These are phyloP conservation scores for Yponomeuta evonymella DNA, from an alignment of 2,888 invertebrate species.

Conservation along the genomic window DNA sequence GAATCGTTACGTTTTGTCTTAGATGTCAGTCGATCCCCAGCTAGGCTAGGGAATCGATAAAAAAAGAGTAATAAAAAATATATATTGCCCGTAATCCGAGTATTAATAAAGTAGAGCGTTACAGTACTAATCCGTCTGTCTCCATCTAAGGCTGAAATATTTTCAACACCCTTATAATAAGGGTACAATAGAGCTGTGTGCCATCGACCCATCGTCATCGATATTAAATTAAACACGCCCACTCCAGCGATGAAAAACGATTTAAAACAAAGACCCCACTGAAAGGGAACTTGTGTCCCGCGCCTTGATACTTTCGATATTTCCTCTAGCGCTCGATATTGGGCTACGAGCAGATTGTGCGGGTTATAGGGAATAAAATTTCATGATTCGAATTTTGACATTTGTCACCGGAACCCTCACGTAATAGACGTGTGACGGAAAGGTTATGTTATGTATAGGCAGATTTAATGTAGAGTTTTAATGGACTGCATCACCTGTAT, in stretches of 20 bases:
- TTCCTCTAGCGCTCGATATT: conserved; percentile 5
- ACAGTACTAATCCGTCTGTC: too few species aligned
- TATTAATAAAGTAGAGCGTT: too few species aligned
- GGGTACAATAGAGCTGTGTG: conserved; percentile 1
- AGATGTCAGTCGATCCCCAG: too few species aligned
- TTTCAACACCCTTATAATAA: background rate
- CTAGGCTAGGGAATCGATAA: too few species aligned
- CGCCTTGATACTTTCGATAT: background rate
- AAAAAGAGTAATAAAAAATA: too few species aligned
- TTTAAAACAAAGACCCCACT: conserved; percentile 14
- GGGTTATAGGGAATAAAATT: background rate
- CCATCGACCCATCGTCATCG: background rate
- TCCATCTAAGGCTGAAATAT: background rate
- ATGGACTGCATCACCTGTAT: too few species aligned
- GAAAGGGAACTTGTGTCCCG: conserved; percentile 11
- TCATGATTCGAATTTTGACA: background rate
- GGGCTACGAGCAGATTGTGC: background rate
- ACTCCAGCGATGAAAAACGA: conserved; percentile 10
- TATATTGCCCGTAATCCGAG: too few species aligned
- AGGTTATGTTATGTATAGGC: too few species aligned
- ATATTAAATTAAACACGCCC: conserved; percentile 9
- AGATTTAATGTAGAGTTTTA: too few species aligned
- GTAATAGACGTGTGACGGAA: too few species aligned
- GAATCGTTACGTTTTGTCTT: too few species aligned
- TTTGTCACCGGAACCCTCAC: too few species aligned